Evolutionary conservation across 2,888 invertebrate species (phyloP).

Genomic region (Ophion costatus): DNA sequence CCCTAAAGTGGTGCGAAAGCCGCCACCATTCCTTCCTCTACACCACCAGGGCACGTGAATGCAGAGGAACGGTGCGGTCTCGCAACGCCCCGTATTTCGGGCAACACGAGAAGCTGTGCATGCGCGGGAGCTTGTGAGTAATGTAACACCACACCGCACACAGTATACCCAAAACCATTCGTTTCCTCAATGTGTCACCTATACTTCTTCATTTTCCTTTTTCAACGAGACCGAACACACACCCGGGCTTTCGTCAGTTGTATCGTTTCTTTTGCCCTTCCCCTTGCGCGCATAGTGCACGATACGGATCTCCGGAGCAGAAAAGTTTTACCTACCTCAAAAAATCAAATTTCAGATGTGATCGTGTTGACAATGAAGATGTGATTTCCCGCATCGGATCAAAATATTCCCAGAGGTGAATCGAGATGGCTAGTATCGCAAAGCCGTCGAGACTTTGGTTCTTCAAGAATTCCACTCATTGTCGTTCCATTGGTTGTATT

Average conservation of each 20-base stretch:
- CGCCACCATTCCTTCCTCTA: conserved; percentile 57
- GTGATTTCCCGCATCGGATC: background rate
- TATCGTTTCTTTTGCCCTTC: background rate
- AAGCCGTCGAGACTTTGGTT: no score
- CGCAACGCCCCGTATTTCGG: conserved; percentile 69
- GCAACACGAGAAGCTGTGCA: conserved; percentile 47
- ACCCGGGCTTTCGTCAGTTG: background rate
- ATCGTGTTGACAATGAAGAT: no score
- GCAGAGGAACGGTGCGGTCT: conserved; percentile 65
- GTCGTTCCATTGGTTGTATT: background rate
- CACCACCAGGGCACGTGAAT: conserved; percentile 55
- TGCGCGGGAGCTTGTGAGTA: conserved; percentile 65
- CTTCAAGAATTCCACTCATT: background rate
- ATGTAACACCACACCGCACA: conserved; percentile 64
- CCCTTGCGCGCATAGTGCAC: background rate
- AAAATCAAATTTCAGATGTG: no score
- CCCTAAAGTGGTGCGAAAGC: conserved; percentile 3
- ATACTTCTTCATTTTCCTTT: conserved; percentile 18
- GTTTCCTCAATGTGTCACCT: conserved; percentile 50
- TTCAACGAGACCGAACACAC: conserved; percentile 53
- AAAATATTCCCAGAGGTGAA: no score
- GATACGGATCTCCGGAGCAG: background rate
- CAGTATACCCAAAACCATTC: conserved; percentile 33
- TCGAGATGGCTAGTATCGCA: no score
- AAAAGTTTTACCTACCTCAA: no score